phyloP scores from a whole-genome alignment of 2,888 invertebrate genomes.

The Trissoscelio sp. region DNA sequence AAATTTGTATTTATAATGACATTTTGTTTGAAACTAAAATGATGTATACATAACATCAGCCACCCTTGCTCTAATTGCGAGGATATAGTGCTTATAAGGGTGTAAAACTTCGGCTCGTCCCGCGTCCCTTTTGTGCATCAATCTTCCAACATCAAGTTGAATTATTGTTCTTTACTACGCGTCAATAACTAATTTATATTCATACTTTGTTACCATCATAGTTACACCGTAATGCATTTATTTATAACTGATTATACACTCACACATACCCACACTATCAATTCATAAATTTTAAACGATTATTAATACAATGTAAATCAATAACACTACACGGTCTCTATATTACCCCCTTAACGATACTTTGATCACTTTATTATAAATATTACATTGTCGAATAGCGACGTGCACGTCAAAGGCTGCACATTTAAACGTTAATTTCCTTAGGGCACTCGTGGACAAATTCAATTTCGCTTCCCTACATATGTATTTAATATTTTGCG shows the following conservation, averaged over 20 bases:
- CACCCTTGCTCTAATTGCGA: slow-evolving; percentile 49
- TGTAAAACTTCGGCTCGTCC: slow-evolving; percentile 48
- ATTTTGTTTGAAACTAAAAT: slow-evolving; percentile 42
- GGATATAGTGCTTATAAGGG: slow-evolving; percentile 52
- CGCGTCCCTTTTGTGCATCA: slow-evolving; percentile 59
- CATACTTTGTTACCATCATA: slow-evolving; percentile 57
- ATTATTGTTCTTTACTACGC: slow-evolving; percentile 58
- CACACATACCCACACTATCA: slow-evolving; percentile 22
- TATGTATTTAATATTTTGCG: too few species aligned
- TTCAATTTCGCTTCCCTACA: neutral
- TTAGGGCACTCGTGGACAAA: neutral
- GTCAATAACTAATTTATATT: slow-evolving; percentile 65
- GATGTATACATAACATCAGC: slow-evolving; percentile 42
- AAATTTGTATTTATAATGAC: slow-evolving; percentile 40
- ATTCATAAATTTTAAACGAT: slow-evolving; percentile 57
- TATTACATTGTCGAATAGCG: slow-evolving; percentile 27
- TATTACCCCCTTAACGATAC: slow-evolving; percentile 27
- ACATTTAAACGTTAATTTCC: slow-evolving; percentile 11
- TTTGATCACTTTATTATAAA: slow-evolving; percentile 39
- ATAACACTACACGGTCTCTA: slow-evolving; percentile 32
- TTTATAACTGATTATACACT: slow-evolving; percentile 54
- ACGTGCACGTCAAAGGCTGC: slow-evolving; percentile 10
- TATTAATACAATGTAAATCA: slow-evolving; percentile 57
- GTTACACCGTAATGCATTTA: slow-evolving; percentile 51
- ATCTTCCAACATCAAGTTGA: slow-evolving; percentile 61